A percentile compares a stretch with the other conserved stretches of the same genome.
Evolutionary conservation across 64 coral and sea anemone species (phyloP).

Genomic region (Stichodactyla mertensii): DNA sequence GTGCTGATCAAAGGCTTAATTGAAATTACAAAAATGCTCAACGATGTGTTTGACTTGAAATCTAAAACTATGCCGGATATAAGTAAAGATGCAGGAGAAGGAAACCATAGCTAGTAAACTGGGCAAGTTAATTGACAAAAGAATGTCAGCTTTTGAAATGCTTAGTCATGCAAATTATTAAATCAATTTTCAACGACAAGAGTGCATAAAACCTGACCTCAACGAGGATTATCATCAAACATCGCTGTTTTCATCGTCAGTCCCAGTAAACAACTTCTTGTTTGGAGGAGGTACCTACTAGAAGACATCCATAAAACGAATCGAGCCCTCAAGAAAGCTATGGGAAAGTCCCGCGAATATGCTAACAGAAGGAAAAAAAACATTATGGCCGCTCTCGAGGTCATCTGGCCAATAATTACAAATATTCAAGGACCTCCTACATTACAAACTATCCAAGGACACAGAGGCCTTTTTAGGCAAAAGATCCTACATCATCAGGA

Average conservation of each 20-base stretch:
- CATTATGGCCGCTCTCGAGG: no score
- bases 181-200: constrained; percentile 2
- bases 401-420: no score
- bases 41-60: neutral
- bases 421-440: no score
- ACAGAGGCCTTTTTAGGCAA: no score
- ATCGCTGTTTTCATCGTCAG: constrained; percentile 42
- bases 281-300: constrained; percentile 30
- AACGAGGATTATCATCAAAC: constrained; percentile 36
- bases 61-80: neutral
- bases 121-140: neutral
- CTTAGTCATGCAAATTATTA: constrained; percentile 32
- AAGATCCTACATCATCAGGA: no score
- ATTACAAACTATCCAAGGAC: no score
- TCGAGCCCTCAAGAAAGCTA: constrained; percentile 19
- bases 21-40: neutral
- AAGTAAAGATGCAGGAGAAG: no score
- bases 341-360: neutral
- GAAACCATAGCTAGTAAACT: no score
- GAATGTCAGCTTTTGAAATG: constrained; percentile 12
- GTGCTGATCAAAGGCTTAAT: neutral
- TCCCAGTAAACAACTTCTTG: constrained; percentile 31
- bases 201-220: constrained; percentile 38
- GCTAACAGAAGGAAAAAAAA: no score
- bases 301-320: constrained; percentile 37